phyloP scores from a whole-genome alignment of 2,797 vertebrate species.

The Xenops minutus region DNA sequence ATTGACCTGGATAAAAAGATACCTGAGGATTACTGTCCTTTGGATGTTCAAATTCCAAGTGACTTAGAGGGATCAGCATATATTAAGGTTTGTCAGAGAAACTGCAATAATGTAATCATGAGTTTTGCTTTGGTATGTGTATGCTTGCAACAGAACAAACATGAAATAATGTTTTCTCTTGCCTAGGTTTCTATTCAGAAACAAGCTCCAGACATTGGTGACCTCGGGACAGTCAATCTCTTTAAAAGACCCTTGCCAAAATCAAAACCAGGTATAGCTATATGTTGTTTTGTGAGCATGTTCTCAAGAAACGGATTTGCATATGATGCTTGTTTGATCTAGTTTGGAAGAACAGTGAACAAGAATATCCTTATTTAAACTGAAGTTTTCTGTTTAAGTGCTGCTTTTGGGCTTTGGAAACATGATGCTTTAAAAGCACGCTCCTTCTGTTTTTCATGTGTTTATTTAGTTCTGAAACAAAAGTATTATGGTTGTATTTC shows the following conservation, averaged over 20 bases:
- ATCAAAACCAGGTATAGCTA: slow-evolving; percentile 81
- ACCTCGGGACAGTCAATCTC: slow-evolving; percentile 92
- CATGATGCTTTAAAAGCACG: background rate
- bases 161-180: background rate
- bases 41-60: slow-evolving; percentile 95
- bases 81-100: slow-evolving; percentile 84
- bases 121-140: background rate
- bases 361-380: background rate
- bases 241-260: slow-evolving; percentile 88
- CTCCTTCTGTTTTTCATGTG: background rate
- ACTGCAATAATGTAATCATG: background rate
- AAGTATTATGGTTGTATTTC: background rate
- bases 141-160: background rate
- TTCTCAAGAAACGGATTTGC: background rate
- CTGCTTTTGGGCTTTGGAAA: background rate
- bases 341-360: background rate
- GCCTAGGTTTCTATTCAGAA: slow-evolving; percentile 96
- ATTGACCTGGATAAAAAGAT: slow-evolving; percentile 96
- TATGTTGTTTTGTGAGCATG: background rate
- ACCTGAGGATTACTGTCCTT: slow-evolving; percentile 95
- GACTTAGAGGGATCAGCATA: slow-evolving; percentile 96
- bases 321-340: background rate
- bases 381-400: background rate
- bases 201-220: slow-evolving; percentile 94
- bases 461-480: background rate